phyloP scores from a whole-genome alignment of 1,140 invertebrate species.

The Lerema accius region DNA sequence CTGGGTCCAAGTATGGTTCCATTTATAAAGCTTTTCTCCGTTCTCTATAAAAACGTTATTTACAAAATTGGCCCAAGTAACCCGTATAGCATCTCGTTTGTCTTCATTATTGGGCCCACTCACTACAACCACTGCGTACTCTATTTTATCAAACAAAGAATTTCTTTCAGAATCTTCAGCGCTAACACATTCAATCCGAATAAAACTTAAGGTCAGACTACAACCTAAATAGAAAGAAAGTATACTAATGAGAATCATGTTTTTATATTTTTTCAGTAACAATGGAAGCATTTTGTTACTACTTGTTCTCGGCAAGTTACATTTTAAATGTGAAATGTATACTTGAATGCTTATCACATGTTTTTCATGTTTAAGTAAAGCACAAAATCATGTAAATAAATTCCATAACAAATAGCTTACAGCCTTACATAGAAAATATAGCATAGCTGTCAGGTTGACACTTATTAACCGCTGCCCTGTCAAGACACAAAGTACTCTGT shows the following conservation, averaged over 20 bases:
- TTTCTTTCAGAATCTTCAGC: conserved; percentile 22
- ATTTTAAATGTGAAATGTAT: neutral
- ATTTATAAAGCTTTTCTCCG: conserved; percentile 65
- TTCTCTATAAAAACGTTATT: conserved; percentile 69
- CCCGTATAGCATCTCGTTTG: conserved; percentile 64
- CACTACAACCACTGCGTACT: conserved; percentile 65
- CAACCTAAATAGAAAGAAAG: conserved; percentile 74
- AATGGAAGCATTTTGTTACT: conserved; percentile 44
- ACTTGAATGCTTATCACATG: too few relatives aligned
- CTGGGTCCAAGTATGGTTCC: conserved; percentile 61
- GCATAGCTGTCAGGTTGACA: too few relatives aligned
- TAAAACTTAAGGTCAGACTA: conserved; percentile 60
- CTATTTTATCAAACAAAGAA: conserved; percentile 38
- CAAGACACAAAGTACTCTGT: too few relatives aligned
- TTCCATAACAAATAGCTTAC: too few relatives aligned
- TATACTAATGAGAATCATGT: conserved; percentile 60
- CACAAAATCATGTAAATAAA: too few relatives aligned
- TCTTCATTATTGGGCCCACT: conserved; percentile 64
- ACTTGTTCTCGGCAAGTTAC: neutral
- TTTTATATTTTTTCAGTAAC: conserved; percentile 57
- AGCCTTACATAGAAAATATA: too few relatives aligned
- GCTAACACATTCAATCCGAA: conserved; percentile 60
- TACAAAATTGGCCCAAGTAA: conserved; percentile 67
- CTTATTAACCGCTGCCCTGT: too few relatives aligned
- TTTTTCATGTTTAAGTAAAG: too few relatives aligned